Evolutionary conservation across 2,113 vertebrate species (phyloP), one percentile per base, ranked within the genome.

Genomic region (Muntiacus muntjak): DNA sequence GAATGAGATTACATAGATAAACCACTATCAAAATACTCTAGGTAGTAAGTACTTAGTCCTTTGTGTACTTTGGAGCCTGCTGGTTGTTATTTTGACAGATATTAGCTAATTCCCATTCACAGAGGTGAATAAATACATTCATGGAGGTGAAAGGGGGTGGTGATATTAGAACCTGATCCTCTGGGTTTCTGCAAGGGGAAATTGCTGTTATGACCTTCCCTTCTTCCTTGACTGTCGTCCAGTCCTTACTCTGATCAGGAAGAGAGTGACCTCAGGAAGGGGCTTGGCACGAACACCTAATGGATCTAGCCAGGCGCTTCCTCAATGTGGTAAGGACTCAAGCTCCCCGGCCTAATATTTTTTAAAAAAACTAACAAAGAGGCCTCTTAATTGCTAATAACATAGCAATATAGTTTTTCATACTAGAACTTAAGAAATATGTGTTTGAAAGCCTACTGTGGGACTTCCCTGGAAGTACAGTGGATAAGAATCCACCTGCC

Each of bases 111-210:
- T 97, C 98, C 87, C 96, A 97, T 76, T 58, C 91, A 92, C 86
- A 95, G 74, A 88, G 36, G 93, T 98, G 98, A 98, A 98, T 98
- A 95, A 96, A 91, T 64, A 81, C 96, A 97, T 98, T 98, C 98
- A 98, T 33, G n/a, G 88, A 67, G 25, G 62, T 67, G 86, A 88
- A 60, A 84, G 55, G 89, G 82, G 88, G 67, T 17, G 89, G 96
- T 43, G 89, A 58, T 26, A 13, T 54, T 92, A 76, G 85, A 97
- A 98, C 79, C 87, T 67, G 98, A 97, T 96, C 97, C 92, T 83
- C 87, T 76, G 79, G 84, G 71, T 76, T 89, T 94, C 95, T 96
- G 52, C 50, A 2, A 21, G 3, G 62, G 7, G 23, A 96, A 82
- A 74, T 88, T 26, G 7, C 88, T 83, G 28, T 86, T 23, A 21